Evolutionary conservation across 1,140 invertebrate species (phyloP), one percentile per base, ranked within the genome.

Genomic region (Oreohelix idahoensis): DNA sequence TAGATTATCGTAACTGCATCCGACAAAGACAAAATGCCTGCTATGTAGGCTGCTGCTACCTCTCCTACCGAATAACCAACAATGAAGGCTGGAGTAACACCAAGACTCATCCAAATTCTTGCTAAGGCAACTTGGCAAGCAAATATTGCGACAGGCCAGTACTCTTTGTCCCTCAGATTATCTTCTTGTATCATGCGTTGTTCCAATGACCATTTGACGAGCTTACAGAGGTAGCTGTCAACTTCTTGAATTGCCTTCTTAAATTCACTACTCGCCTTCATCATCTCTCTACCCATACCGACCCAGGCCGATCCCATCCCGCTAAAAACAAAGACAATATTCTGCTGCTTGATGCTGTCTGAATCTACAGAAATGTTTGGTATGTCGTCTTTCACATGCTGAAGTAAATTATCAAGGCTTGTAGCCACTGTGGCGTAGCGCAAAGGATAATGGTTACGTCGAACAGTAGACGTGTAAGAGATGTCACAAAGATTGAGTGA

Each of bases 1-100:
- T 86, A 89, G 26, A 88, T 87, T 17, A 89, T 66, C 79, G 81
- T 83, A 15, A 90, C 88, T 36, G 89, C 89, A 32, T 87, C 79
- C 36, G 83, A 29, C n/a, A 90, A 76, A n/a, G 84, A 79, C 35
- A 89, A 36, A 53, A 69, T 45, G 0, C 88, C 89, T 42, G 85
- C 49, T 29, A 86, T 70, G 79, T 87, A 84, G 38, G 89, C 88
- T 0, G 89, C 88, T 1, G 88, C 89, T 32, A 90, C 89, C 70
- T 90, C 89, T 4, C 89, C 89, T 0, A 90, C 86, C 0, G 87
- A 89, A 74, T 89, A 88, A 0, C 90, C 90, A 13, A 91, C 63
- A 77, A 89, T 80, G n/a, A 63, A 78, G 69, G 86, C 79, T 29
- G 89, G 87, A n/a, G 17, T 45, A 20, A 91, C 84, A 10, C 88